phyloP scores from a whole-genome alignment of 1,140 invertebrate species.

The Nephila pilipes region DNA sequence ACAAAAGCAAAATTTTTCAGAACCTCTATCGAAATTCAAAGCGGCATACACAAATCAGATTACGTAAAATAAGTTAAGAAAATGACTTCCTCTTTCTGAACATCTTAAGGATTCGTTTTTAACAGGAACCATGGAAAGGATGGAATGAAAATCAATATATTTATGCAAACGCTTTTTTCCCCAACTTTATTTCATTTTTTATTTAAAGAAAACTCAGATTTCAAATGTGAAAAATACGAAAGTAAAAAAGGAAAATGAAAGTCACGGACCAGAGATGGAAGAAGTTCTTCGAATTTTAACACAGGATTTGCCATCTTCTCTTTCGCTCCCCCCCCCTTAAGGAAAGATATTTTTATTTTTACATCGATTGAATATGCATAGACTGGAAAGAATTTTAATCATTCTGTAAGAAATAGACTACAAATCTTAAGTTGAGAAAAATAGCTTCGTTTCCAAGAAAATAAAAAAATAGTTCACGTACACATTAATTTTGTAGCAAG shows the following conservation, averaged over 20 bases:
- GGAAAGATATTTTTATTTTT: conserved; percentile 36
- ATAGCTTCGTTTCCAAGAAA: background rate
- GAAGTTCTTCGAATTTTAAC: conserved; percentile 59
- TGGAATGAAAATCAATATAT: conserved; percentile 58
- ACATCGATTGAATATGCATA: conserved; percentile 46
- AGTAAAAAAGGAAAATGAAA: conserved; percentile 41
- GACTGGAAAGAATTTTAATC: conserved; percentile 52
- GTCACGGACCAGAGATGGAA: conserved; percentile 1
- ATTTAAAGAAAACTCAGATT: conserved; percentile 35
- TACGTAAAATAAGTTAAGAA: conserved; percentile 61
- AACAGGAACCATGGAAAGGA: conserved; percentile 33
- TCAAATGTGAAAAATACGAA: conserved; percentile 41
- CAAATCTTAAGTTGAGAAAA: background rate
- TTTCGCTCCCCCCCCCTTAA: background rate
- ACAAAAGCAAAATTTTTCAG: conserved; percentile 25
- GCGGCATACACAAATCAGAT: conserved; percentile 35
- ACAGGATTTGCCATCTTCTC: background rate
- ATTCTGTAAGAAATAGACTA: background rate
- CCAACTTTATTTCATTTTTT: conserved; percentile 10
- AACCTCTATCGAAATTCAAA: conserved; percentile 36
- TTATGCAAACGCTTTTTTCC: conserved; percentile 47
- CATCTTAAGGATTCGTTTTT: conserved; percentile 34
- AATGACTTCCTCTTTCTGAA: conserved; percentile 43
- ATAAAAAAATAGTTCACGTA: background rate
- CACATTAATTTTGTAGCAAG: background rate